Conservation (phyloP, 1,140 invertebrate genomes). For the Aphelenchoides avenae region DNA sequence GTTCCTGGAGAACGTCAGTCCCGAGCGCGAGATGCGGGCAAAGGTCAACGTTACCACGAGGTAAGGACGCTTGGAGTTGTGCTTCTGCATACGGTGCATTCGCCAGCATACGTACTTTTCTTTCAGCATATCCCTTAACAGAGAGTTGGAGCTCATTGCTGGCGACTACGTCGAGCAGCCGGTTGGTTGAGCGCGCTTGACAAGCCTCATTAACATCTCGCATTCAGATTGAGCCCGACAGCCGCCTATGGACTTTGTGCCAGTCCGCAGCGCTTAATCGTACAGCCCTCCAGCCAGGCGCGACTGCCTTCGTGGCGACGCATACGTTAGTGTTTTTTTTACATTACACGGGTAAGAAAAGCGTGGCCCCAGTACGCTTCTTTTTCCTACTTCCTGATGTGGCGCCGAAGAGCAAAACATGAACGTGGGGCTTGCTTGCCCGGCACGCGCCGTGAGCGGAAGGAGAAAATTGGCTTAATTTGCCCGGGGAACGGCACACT, state of each 20-base stretch:
- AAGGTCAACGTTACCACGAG: slow-evolving; percentile 43
- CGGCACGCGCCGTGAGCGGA: too few species aligned
- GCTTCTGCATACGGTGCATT: slow-evolving; percentile 10
- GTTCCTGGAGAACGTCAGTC: slow-evolving; percentile 29
- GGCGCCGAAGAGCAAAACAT: too few species aligned
- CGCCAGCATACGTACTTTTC: slow-evolving; percentile 4
- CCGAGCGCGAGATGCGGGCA: slow-evolving; percentile 27
- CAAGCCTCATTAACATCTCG: too few species aligned
- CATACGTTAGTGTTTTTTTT: slow-evolving; percentile 26
- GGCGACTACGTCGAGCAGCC: slow-evolving; percentile 42
- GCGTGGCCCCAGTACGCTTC: too few species aligned
- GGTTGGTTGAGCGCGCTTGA: too few species aligned
- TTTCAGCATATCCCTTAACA: slow-evolving; percentile 44
- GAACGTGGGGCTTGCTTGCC: too few species aligned
- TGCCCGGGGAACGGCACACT: too few species aligned
- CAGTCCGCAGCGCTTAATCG: slow-evolving; percentile 42
- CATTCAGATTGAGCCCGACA: slow-evolving; percentile 35
- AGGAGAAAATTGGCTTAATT: too few species aligned
- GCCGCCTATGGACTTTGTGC: slow-evolving; percentile 41
- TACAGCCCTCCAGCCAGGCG: slow-evolving; percentile 29
- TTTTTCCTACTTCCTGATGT: too few species aligned
- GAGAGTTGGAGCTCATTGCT: slow-evolving; percentile 40
- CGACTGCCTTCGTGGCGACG: slow-evolving; percentile 37
- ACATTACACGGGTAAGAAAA: slow-evolving; percentile 5
- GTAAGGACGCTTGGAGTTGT: slow-evolving; percentile 1